Base-by-base conservation (phyloP, 2,113 vertebrate species). In the Forbesichthys agassizii region DNA sequence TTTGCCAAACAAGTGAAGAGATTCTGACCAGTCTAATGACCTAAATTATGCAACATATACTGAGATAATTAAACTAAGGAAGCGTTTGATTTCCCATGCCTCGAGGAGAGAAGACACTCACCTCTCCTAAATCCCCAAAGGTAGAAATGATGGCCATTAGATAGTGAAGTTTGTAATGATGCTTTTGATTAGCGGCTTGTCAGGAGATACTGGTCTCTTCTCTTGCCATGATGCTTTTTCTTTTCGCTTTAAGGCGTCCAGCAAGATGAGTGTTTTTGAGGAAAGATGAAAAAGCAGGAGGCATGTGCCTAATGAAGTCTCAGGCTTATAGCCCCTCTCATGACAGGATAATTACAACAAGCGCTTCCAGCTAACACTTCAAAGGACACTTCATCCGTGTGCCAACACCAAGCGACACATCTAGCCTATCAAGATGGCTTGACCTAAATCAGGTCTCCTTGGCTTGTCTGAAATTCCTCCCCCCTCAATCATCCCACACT, bases 291-390 rank as follows among this genome's bases (percentile, higher is more conserved):
- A 91, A 90, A 84, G 83, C 73, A 82, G 78, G 71, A 79, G 84
- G 74, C 74, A 86, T 80, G 80, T 75, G 81, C 78, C 85, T 91
- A 89, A 91, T 91, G 87, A 91, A 90, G 79, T 82, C 77, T 74
- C 67, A 73, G 83, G 87, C 82, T 84, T 88, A 83, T 78, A 88
- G 89, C 77, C 74, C 70, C 78, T 82, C 88, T 89, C 88, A 81
- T 86, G 86, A 91, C 89, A 88, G 84, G 80, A 86, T 92, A 91
- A 93, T 91, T 91, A 92, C 82, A 76, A 62, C 84, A 83, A 89
- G 89, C 81, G 83, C 88, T 90, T 84, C 72, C 75, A 87, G 81
- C 77, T 48, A 87, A 84, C 84, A 88, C 90, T 92, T 93, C 91
- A 92, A 92, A 92, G 82, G 78, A 83, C 75, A 85, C 82, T 90